These are phyloP conservation scores for Hipposideros larvatus DNA, from an alignment of 2,797 vertebrate genomes.

Conservation along the genomic window DNA sequence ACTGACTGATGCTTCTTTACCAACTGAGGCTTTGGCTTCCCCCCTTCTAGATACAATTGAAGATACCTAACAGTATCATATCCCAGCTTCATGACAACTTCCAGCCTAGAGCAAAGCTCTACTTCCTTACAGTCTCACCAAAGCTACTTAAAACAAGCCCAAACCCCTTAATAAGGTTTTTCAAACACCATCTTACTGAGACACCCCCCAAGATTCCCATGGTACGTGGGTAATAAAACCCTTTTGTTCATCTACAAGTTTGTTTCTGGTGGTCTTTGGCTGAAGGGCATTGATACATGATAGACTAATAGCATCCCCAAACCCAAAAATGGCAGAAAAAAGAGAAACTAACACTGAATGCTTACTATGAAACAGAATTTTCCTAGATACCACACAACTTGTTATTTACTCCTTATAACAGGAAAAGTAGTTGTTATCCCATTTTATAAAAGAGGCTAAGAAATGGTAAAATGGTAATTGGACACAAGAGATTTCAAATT, in stretches of 20 bases:
- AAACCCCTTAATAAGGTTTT: background rate
- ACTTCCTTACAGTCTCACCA: background rate
- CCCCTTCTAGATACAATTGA: background rate
- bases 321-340: background rate
- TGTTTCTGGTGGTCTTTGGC: background rate
- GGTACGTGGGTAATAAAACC: background rate
- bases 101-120: background rate
- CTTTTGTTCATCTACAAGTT: background rate
- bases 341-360: background rate
- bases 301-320: background rate
- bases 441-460: background rate
- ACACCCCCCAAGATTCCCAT: background rate
- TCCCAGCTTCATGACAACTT: background rate
- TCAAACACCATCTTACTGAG: background rate
- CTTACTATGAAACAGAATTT: background rate
- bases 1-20: background rate
- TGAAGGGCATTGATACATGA: background rate
- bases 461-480: background rate
- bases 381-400: background rate
- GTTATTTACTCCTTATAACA: background rate
- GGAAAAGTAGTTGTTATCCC: background rate
- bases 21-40: background rate
- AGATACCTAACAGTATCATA: background rate
- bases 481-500: slow-evolving; percentile 41
- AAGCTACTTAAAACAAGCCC: background rate